Conservation (phyloP, 2,113 vertebrate species). For the Eublepharis macularius region DNA sequence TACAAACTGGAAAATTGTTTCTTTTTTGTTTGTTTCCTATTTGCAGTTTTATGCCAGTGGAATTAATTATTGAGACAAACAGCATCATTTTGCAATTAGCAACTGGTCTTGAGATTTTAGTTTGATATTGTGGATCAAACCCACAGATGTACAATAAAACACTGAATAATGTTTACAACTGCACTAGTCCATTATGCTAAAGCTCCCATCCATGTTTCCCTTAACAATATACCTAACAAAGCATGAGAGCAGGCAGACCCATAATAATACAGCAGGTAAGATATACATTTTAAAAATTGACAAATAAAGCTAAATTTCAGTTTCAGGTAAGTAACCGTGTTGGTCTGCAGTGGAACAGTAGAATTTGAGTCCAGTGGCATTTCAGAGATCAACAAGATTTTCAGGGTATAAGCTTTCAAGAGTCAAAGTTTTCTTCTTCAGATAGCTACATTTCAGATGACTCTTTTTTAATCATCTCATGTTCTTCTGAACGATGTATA, state of each 20-base stretch:
- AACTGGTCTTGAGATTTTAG: background rate
- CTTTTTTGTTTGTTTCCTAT: background rate
- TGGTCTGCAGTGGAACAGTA: too few species aligned
- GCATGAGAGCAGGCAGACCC: background rate
- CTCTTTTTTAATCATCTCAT: too few species aligned
- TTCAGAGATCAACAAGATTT: too few species aligned
- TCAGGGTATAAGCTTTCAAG: too few species aligned
- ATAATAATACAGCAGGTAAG: slow-evolving; percentile 4
- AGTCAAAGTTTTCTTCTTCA: too few species aligned
- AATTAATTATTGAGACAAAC: slow-evolving; percentile 27
- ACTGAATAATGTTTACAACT: slow-evolving; percentile 1
- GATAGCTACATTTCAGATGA: background rate
- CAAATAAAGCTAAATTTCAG: background rate
- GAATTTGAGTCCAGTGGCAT: too few species aligned
- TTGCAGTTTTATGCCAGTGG: background rate
- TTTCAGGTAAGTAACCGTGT: too few species aligned
- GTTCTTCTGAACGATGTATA: too few species aligned
- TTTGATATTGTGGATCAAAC: background rate
- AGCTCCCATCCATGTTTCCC: background rate
- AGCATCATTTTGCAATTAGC: slow-evolving; percentile 6
- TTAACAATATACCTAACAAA: slow-evolving; percentile 4
- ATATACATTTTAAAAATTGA: background rate
- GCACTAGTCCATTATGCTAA: background rate
- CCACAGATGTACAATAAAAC: background rate
- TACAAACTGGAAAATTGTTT: background rate